Conservation (phyloP, 1,140 invertebrate genomes). For the Cotesia glomerata region DNA sequence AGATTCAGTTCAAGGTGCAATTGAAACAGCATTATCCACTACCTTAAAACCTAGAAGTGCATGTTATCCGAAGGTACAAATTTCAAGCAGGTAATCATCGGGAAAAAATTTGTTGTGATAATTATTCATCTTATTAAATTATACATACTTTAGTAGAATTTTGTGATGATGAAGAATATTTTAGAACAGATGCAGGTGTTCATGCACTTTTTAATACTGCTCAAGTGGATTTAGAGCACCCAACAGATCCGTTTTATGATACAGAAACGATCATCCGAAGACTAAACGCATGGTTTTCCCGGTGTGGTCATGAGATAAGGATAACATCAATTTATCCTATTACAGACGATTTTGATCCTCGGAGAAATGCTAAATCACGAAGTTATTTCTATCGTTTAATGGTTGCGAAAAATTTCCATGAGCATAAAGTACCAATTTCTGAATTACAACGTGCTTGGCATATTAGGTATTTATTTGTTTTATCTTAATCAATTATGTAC, state of each 20-base stretch:
- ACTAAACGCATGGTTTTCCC: slow-evolving; percentile 68
- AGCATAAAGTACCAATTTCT: slow-evolving; percentile 42
- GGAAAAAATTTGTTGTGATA: background rate
- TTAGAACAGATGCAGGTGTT: slow-evolving; percentile 76
- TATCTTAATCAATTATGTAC: background rate
- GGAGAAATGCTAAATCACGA: slow-evolving; percentile 66
- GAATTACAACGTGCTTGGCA: slow-evolving; percentile 38
- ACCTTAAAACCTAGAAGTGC: slow-evolving; percentile 49
- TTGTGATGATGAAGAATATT: slow-evolving; percentile 30
- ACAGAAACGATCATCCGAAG: slow-evolving; percentile 52
- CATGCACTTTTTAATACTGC: slow-evolving; percentile 71
- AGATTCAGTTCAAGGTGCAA: slow-evolving; percentile 69
- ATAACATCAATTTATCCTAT: slow-evolving; percentile 66
- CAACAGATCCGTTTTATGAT: slow-evolving; percentile 60
- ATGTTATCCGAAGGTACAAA: slow-evolving; percentile 49
- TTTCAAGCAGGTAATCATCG: slow-evolving; percentile 70
- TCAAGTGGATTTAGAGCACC: slow-evolving; percentile 68
- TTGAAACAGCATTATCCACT: slow-evolving; percentile 66
- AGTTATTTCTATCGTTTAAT: slow-evolving; percentile 74
- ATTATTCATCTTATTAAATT: slow-evolving; percentile 2
- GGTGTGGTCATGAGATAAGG: slow-evolving; percentile 59
- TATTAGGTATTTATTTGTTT: slow-evolving; percentile 34
- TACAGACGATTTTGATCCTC: slow-evolving; percentile 67
- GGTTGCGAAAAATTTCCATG: slow-evolving; percentile 46
- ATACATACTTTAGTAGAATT: background rate